These are phyloP conservation scores for Hymenopus coronatus DNA, from an alignment of 2,888 invertebrate species.

Conservation along the genomic window DNA sequence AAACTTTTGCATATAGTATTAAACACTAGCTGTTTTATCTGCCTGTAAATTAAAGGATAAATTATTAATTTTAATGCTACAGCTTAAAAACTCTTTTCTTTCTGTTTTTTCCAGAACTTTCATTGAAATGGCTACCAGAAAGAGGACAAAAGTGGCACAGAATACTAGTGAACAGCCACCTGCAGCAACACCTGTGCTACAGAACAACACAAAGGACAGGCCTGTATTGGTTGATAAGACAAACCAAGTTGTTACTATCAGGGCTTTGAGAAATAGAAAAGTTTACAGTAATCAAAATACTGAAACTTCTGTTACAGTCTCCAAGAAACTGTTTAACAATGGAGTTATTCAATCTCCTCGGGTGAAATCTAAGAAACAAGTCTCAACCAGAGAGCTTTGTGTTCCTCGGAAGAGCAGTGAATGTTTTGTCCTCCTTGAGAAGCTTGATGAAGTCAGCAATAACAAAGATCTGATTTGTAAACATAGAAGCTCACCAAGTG, in stretches of 20 bases:
- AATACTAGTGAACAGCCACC: neutral
- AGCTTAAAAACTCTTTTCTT: no score
- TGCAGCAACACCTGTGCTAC: neutral
- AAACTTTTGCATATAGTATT: no score
- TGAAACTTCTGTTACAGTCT: neutral
- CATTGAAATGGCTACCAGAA: neutral
- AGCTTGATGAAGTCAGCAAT: neutral
- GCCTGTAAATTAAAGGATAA: no score
- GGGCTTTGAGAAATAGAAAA: neutral
- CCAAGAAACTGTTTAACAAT: neutral
- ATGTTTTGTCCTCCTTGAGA: neutral
- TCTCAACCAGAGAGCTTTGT: neutral
- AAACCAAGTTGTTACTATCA: neutral
- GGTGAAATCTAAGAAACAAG: neutral
- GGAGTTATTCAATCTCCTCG: neutral
- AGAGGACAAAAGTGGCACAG: neutral
- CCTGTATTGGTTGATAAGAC: neutral
- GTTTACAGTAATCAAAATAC: neutral
- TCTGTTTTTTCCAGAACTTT: neutral
- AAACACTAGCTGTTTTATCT: no score
- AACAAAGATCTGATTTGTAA: neutral
- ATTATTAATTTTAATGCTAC: no score
- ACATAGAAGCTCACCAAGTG: neutral
- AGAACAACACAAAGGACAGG: neutral
- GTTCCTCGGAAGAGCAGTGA: neutral